Evolutionary conservation across 64 coral and sea anemone genomes (phyloP).

Genomic region (Hydrozoanthus tunicans): DNA sequence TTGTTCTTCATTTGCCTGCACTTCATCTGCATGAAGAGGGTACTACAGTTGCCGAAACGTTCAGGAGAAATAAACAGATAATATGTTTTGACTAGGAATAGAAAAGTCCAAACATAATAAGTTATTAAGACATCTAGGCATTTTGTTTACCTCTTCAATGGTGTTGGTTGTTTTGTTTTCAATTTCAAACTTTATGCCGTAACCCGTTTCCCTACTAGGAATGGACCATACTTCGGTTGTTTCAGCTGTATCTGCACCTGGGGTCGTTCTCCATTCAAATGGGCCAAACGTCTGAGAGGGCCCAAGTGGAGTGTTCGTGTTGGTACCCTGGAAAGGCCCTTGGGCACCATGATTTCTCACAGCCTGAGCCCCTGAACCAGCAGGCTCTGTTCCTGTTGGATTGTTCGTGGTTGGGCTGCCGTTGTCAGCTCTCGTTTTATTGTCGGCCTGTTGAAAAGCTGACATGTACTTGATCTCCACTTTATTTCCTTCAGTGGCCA

Average conservation of each 20-base stretch:
- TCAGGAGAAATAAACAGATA: too few relatives aligned
- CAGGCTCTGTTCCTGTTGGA: neutral
- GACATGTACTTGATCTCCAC: conserved; percentile 3
- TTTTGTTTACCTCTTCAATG: conserved; percentile 11
- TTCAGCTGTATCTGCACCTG: neutral
- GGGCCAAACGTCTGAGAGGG: neutral
- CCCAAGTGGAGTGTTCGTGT: neutral
- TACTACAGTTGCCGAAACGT: too few relatives aligned
- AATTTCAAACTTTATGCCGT: conserved; percentile 37
- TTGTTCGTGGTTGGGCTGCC: neutral
- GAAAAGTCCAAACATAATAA: neutral
- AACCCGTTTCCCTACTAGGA: neutral
- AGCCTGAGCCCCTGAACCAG: neutral
- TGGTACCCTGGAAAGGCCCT: too few relatives aligned
- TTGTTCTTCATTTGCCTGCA: too few relatives aligned
- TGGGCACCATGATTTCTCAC: neutral
- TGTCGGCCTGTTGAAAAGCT: neutral
- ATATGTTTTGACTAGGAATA: too few relatives aligned
- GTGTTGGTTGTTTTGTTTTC: conserved; percentile 17
- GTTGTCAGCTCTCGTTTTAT: neutral
- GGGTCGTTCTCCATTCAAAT: conserved; percentile 17
- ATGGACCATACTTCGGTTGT: conserved; percentile 24
- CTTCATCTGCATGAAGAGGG: too few relatives aligned
- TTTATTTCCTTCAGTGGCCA: conserved; percentile 2
- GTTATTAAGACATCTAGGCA: neutral